These are phyloP conservation scores for Trypoxylus dichotomus DNA, from an alignment of 1,140 invertebrate genomes.

Conservation along the genomic window DNA sequence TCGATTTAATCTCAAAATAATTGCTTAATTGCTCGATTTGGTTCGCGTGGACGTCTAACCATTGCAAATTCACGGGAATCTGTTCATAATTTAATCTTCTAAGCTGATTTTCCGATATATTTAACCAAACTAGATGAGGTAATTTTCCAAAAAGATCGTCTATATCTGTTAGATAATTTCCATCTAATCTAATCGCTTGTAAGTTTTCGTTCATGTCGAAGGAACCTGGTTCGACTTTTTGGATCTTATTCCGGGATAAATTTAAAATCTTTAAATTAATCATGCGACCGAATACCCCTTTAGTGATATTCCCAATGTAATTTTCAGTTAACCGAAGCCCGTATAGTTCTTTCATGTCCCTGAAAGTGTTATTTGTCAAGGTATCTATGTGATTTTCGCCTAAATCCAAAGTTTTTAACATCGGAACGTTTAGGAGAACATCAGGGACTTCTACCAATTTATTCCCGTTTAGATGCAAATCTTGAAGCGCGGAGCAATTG, in stretches of 20 bases:
- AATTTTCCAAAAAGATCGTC: constrained; percentile 82
- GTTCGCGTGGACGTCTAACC: constrained; percentile 88
- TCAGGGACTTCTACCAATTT: constrained; percentile 80
- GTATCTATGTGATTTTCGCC: constrained; percentile 86
- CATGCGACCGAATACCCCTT: constrained; percentile 82
- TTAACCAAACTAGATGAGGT: constrained; percentile 86
- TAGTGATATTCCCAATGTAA: constrained; percentile 81
- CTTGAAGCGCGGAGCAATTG: constrained; percentile 82
- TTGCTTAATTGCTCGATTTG: constrained; percentile 86
- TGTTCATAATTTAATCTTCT: constrained; percentile 90
- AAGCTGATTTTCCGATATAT: constrained; percentile 88
- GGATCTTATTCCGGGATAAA: constrained; percentile 83
- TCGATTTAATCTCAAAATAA: constrained; percentile 85
- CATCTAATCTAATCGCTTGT: constrained; percentile 84
- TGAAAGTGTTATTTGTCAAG: constrained; percentile 80
- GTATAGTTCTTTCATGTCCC: constrained; percentile 77
- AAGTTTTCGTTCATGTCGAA: constrained; percentile 84
- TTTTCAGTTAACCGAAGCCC: constrained; percentile 86
- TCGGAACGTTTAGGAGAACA: constrained; percentile 76
- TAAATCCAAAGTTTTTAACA: constrained; percentile 83
- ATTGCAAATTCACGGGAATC: constrained; percentile 85
- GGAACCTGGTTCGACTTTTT: constrained; percentile 79
- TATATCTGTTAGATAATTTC: constrained; percentile 85
- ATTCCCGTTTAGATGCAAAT: constrained; percentile 88
- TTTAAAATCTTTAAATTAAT: constrained; percentile 84